phyloP scores from a whole-genome alignment of 2,113 vertebrate genomes.

The Oostethus manadensis region DNA sequence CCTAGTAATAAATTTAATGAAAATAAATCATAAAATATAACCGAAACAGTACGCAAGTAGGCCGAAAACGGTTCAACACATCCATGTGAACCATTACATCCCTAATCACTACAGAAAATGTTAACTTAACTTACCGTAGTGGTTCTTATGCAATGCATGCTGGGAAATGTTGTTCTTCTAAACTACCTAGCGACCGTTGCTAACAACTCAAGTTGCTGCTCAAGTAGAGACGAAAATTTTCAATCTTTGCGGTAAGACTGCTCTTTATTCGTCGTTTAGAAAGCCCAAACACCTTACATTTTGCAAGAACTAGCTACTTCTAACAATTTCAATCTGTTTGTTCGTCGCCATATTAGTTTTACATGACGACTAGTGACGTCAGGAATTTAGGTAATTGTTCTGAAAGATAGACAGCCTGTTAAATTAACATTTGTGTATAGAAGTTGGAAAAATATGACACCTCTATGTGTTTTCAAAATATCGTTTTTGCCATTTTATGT shows the following conservation, averaged over 20 bases:
- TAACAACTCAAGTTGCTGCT: slow-evolving; percentile 53
- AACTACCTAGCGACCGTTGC: slow-evolving; percentile 68
- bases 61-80: too few relatives aligned
- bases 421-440: not conserved
- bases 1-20: too few relatives aligned
- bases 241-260: slow-evolving; percentile 18
- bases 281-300: not conserved
- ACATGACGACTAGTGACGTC: not conserved
- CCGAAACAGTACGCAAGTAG: too few relatives aligned
- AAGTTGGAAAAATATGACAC: not conserved
- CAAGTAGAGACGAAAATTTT: not conserved
- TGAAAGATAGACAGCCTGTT: not conserved
- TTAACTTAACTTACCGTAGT: not conserved
- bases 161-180: not conserved
- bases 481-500: slow-evolving; percentile 1
- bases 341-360: not conserved
- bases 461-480: not conserved
- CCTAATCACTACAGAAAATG: too few relatives aligned
- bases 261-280: not conserved
- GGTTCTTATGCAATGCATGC: not conserved
- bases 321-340: not conserved
- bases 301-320: not conserved
- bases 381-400: not conserved
- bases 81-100: too few relatives aligned
- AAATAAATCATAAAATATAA: too few relatives aligned